A percentile compares a stretch with the other conserved stretches of the same genome.
These are phyloP conservation scores for Apeltes quadracus DNA, from an alignment of 2,113 vertebrate species.

Conservation along the genomic window DNA sequence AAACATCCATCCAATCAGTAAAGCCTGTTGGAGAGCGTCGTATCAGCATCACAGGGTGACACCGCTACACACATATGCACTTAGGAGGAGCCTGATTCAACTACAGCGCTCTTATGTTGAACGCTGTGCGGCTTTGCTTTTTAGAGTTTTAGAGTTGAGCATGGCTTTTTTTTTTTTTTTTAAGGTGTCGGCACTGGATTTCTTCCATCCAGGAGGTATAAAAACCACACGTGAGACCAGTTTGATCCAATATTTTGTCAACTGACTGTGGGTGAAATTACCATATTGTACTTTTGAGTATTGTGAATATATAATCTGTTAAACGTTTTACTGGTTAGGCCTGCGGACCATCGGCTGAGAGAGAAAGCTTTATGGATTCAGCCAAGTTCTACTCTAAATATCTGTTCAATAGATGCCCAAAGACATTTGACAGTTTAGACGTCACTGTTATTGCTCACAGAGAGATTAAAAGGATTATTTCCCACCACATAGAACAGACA, in stretches of 20 bases:
- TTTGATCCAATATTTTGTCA: constrained; percentile 8
- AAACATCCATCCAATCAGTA: constrained; percentile 35
- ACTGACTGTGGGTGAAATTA: no score
- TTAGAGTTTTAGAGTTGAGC: neutral
- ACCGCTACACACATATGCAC: constrained; percentile 59
- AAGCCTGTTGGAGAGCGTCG: constrained; percentile 20
- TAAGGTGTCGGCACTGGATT: constrained; percentile 18
- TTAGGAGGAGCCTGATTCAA: constrained; percentile 45
- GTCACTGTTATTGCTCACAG: no score
- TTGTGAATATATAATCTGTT: no score
- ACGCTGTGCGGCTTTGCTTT: neutral
- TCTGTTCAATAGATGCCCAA: no score
- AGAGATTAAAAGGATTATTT: no score
- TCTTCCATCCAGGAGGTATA: neutral
- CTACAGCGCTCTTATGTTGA: constrained; percentile 13
- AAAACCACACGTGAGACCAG: neutral
- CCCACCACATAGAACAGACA: neutral
- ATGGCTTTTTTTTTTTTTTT: constrained; percentile 30
- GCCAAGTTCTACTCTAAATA: no score
- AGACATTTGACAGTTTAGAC: no score
- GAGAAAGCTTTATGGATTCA: no score
- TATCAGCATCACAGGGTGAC: constrained; percentile 44
- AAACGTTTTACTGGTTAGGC: no score
- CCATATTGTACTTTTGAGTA: no score
- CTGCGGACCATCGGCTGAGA: no score